Conservation (phyloP, 2,888 invertebrate species). For the Dryococelus australis region DNA sequence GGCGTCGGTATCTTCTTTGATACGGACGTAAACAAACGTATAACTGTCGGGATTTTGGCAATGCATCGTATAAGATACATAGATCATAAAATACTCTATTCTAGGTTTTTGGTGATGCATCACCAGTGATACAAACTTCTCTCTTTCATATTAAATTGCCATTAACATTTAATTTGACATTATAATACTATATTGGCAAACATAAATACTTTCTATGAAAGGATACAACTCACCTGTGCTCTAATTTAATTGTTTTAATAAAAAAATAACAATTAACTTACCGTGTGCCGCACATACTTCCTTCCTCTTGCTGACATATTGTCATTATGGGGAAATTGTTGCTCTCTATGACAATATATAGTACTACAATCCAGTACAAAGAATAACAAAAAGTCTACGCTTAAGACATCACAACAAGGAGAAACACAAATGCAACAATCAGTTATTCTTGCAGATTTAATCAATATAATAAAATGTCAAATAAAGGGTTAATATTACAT, state of each 20-base stretch:
- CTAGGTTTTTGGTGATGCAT: not conserved
- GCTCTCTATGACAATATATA: too few relatives aligned
- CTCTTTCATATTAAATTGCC: not conserved
- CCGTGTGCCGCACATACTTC: not conserved
- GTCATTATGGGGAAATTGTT: not conserved
- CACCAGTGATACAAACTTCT: not conserved
- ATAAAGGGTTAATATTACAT: too few relatives aligned
- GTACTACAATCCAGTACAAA: too few relatives aligned
- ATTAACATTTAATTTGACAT: not conserved
- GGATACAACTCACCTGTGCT: too few relatives aligned
- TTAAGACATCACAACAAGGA: too few relatives aligned
- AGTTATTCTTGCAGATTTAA: too few relatives aligned
- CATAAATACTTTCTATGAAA: too few relatives aligned
- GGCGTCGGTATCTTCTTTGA: not conserved
- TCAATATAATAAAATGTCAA: too few relatives aligned
- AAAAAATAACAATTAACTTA: too few relatives aligned
- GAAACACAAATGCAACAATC: too few relatives aligned
- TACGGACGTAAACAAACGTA: not conserved
- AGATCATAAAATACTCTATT: not conserved
- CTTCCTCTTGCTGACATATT: not conserved
- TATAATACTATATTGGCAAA: not conserved
- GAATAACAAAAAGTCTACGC: too few relatives aligned
- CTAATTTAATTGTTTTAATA: not conserved
- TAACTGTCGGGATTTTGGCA: not conserved
- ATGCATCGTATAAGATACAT: not conserved